A percentile compares a stretch with the other conserved stretches of the same genome.
phyloP scores from a whole-genome alignment of 1,140 invertebrate species.

The Meloidogyne chitwoodi region DNA sequence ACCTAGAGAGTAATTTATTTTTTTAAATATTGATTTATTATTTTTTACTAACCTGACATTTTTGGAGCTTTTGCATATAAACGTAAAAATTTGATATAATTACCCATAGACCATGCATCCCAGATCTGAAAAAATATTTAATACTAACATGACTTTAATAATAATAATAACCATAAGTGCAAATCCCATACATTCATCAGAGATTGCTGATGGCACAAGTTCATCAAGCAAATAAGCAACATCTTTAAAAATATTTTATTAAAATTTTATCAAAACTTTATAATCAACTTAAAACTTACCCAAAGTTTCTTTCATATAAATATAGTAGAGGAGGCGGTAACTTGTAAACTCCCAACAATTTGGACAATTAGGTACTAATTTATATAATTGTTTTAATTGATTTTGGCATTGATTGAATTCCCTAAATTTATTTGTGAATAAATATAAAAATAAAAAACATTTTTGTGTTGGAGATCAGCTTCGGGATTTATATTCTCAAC shows the following conservation, averaged over 20 bases:
- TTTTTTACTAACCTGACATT: conserved; percentile 72
- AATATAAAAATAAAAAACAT: background rate
- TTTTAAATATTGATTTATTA: background rate
- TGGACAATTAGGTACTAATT: conserved; percentile 67
- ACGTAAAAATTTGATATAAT: conserved; percentile 85
- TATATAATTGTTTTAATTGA: conserved; percentile 85
- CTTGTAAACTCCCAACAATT: conserved; percentile 84
- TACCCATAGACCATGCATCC: conserved; percentile 78
- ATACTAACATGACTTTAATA: background rate
- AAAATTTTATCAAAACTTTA: background rate
- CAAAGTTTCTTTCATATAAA: conserved; percentile 90
- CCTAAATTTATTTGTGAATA: background rate
- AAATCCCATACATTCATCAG: conserved; percentile 78
- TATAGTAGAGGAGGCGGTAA: conserved; percentile 90
- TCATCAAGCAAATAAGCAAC: conserved; percentile 80
- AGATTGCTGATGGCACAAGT: conserved; percentile 73
- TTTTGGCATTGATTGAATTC: conserved; percentile 99
- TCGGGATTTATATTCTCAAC: conserved; percentile 7
- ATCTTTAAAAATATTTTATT: conserved; percentile 70
- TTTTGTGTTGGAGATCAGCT: background rate
- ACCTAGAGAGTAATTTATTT: background rate
- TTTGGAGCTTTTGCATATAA: conserved; percentile 77
- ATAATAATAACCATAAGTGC: conserved; percentile 75
- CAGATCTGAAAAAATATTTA: conserved; percentile 7
- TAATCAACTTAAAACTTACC: conserved; percentile 66